A percentile compares a stretch with the other conserved stretches of the same genome.
phyloP scores from a whole-genome alignment of 2,113 vertebrate genomes.

The Pteronura brasiliensis region DNA sequence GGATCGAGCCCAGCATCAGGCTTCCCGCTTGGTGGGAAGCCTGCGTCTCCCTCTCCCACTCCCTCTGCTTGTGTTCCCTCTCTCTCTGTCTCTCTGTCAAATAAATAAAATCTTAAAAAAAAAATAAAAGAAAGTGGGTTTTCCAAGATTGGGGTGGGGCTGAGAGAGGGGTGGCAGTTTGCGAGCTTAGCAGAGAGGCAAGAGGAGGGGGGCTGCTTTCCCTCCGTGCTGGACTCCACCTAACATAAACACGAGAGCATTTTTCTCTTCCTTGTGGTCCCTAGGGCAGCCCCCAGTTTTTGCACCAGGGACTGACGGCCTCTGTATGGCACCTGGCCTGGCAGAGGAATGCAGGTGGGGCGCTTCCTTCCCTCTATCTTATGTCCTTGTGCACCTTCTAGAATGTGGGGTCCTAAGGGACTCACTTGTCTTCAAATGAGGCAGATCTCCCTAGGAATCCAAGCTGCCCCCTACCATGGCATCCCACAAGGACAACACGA shows the following conservation, averaged over 20 bases:
- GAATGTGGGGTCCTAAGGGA: not conserved
- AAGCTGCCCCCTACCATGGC: not conserved
- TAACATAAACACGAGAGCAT: not conserved
- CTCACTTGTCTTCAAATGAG: not conserved
- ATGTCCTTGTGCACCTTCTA: not conserved
- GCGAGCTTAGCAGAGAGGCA: not conserved
- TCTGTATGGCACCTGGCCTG: not conserved
- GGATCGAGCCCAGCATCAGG: too few species aligned
- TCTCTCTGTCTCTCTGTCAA: too few species aligned
- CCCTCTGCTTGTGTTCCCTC: too few species aligned
- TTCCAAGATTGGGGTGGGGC: not conserved
- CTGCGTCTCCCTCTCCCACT: too few species aligned
- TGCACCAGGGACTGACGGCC: not conserved
- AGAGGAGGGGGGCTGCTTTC: not conserved
- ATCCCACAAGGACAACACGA: fast-evolving
- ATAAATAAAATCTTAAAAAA: too few species aligned
- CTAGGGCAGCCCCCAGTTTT: not conserved
- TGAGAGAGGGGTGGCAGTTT: too few species aligned
- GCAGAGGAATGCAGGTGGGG: not conserved
- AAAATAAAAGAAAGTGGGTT: not conserved
- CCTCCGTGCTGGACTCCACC: fast-evolving
- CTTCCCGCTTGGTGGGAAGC: too few species aligned
- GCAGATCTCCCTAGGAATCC: not conserved
- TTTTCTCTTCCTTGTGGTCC: not conserved
- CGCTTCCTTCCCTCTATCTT: not conserved